A percentile compares a stretch with the other conserved stretches of the same genome.
Conservation (phyloP, 2,888 invertebrate species). For the Bursaphelenchus okinawaensis region DNA sequence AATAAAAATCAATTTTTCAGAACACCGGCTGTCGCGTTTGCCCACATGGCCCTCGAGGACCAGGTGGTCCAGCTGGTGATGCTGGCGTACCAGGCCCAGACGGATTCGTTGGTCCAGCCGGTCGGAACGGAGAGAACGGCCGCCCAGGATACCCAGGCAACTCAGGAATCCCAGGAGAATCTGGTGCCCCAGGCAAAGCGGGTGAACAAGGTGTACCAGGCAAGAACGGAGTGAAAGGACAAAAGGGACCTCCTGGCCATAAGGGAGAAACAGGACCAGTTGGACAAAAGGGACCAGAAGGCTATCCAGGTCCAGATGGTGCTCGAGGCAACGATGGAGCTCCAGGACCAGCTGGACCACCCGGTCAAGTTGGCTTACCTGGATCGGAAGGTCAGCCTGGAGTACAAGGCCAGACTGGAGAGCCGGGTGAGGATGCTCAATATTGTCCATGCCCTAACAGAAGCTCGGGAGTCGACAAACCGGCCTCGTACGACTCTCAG, state of each 20-base stretch:
- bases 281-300: constrained; percentile 34
- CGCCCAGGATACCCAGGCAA: constrained; percentile 27
- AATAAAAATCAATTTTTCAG: no score
- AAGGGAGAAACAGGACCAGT: constrained; percentile 22
- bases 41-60: constrained; percentile 34
- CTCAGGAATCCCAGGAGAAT: constrained; percentile 26
- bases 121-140: constrained; percentile 33
- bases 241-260: constrained; percentile 12
- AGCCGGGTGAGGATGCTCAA: constrained; percentile 30
- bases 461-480: constrained; percentile 8
- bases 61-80: constrained; percentile 23
- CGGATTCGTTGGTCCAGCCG: constrained; percentile 16
- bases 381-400: constrained; percentile 29
- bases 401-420: constrained; percentile 10
- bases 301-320: constrained; percentile 33
- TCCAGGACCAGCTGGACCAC: constrained; percentile 1
- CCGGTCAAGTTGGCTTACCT: constrained; percentile 22
- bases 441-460: constrained; percentile 28
- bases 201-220: constrained; percentile 33
- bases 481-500: constrained; percentile 9
- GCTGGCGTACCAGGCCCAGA: constrained; percentile 21
- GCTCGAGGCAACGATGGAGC: constrained; percentile 33
- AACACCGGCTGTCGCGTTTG: constrained; percentile 31
- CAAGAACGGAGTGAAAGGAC: constrained; percentile 16
- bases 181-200: constrained; percentile 27